Base-by-base conservation (phyloP, 1,140 invertebrate species). In the Anadara kagoshimensis region DNA sequence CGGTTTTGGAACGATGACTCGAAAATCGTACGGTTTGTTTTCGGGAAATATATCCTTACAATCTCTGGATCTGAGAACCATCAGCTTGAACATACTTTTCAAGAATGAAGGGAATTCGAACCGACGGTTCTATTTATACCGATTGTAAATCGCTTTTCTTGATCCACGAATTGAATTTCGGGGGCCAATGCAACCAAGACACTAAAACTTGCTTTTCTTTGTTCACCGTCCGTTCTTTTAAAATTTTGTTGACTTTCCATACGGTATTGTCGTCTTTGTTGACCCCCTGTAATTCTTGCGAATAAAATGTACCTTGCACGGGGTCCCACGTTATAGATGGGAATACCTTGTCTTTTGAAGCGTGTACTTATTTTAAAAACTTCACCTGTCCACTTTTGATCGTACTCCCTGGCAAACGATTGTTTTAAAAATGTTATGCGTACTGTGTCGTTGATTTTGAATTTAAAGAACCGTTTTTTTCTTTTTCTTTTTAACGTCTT, bases 341-440 rank as follows among this genome's bases (percentile, higher is more conserved):
- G 65, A 22, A 76, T 73, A n/a, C 45, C 44, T 24, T 73, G 54
- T 58, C 45, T 54, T 16, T 49, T 18, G 29, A 57, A 73, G 49
- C 75, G 47, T 20, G 56, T 36, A n/a, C 20, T 29, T n/a, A 76
- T 66, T 59, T 73, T 76, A 26, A 76, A 76, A 20, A 66, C 18
- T 41, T 69, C 64, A 22, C 47, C 57, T 4, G 75, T 73, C 75
- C 69, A 76, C 41, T 77, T 69, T 36, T 73, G 69, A 18, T 69
- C 44, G 41, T 69, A 73, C 45, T 65, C 69, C 45, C 54, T 58
- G 36, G 69, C 26, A 22, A 77, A 73, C 54, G 65, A 49, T 29
- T 65, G 49, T 69, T 67, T 72, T 16, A 45, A 18, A 12, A 58
- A 22, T n/a, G 75, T 44, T 12, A 76, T 59, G 36, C 75, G 56